These are phyloP conservation scores for Synergus umbraculus DNA, from an alignment of 2,888 invertebrate species.

Conservation along the genomic window DNA sequence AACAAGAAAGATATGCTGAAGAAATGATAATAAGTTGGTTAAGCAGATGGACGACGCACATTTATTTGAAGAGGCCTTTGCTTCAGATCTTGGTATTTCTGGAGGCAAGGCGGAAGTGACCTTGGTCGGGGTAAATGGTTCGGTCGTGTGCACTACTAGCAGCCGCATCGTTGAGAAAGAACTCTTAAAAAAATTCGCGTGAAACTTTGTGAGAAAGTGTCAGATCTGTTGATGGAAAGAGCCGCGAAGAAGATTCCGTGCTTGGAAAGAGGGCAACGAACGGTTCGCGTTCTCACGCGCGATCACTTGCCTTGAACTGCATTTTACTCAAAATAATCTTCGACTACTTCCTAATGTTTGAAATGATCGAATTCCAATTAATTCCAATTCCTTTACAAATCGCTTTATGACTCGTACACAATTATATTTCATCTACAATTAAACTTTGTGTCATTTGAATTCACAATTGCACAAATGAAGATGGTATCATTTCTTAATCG, in stretches of 20 bases:
- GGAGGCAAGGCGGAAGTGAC: constrained; percentile 61
- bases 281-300: constrained; percentile 71
- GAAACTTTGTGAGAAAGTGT: constrained; percentile 70
- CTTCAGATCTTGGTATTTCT: constrained; percentile 56
- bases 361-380: not conserved
- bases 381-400: not conserved
- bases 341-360: not conserved
- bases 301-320: constrained; percentile 51
- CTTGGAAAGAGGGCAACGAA: constrained; percentile 59
- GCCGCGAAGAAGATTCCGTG: constrained; percentile 58
- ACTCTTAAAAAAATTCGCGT: constrained; percentile 61
- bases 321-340: constrained; percentile 25
- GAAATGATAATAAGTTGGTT: constrained; percentile 7
- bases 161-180: constrained; percentile 53
- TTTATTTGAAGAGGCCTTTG: constrained; percentile 17
- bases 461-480: not conserved
- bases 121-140: constrained; percentile 56
- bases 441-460: not conserved
- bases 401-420: not conserved
- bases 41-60: not conserved
- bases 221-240: constrained; percentile 65
- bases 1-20: not conserved
- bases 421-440: not conserved
- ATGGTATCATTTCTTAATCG: no score
- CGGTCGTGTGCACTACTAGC: constrained; percentile 61